Percentiles rank a stretch among this genome's conserved stretches.
phyloP scores from a whole-genome alignment of 2,797 vertebrate species.

The Mormyrops boulengeri region DNA sequence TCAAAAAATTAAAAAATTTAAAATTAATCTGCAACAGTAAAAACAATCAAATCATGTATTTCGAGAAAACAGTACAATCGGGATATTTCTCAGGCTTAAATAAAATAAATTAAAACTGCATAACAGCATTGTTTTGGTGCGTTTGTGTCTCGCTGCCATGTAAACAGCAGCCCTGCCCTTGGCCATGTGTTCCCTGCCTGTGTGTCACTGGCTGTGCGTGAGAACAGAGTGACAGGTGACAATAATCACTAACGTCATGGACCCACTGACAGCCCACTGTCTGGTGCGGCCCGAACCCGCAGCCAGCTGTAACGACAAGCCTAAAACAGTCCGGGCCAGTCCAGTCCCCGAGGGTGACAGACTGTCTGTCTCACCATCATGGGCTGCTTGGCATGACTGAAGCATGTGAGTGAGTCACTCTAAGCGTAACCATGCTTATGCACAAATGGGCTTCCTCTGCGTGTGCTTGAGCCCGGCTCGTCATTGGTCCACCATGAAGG shows the following conservation, averaged over 20 bases:
- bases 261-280: slow-evolving; percentile 55
- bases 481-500: neutral
- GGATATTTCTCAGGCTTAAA: slow-evolving; percentile 13
- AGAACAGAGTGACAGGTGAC: slow-evolving; percentile 60
- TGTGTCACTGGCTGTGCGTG: slow-evolving; percentile 28
- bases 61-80: slow-evolving; percentile 12
- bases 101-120: neutral
- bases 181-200: slow-evolving; percentile 32
- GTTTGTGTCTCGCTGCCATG: slow-evolving; percentile 34
- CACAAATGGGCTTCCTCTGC: neutral
- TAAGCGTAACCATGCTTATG: neutral
- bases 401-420: neutral
- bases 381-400: neutral
- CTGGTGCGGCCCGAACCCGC: slow-evolving; percentile 43
- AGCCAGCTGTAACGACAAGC: neutral
- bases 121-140: slow-evolving; percentile 32
- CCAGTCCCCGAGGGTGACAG: neutral
- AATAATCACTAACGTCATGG: slow-evolving; percentile 51
- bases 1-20: slow-evolving; percentile 21
- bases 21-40: slow-evolving; percentile 21
- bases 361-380: neutral
- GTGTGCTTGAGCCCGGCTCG: neutral
- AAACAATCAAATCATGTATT: slow-evolving; percentile 36
- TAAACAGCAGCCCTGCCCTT: slow-evolving; percentile 50
- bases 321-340: neutral